Evolutionary conservation across 2,797 vertebrate species (phyloP).

Genomic region (Tenualosa thibaudeaui): DNA sequence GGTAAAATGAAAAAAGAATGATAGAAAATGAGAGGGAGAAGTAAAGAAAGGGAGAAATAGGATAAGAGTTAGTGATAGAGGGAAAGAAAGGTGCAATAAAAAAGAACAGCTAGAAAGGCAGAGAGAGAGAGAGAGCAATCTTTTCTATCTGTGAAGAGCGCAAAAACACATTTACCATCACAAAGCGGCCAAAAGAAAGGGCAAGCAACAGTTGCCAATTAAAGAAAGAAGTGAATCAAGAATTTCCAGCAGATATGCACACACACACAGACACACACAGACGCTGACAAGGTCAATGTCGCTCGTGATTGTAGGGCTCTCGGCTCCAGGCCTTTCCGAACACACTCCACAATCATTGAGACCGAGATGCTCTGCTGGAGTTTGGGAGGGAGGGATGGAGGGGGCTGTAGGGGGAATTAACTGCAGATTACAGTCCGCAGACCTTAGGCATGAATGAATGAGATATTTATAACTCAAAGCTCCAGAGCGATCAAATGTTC

Average conservation of each 20-base stretch:
- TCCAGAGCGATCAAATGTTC: constrained; percentile 15
- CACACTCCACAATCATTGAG: constrained; percentile 12
- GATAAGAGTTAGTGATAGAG: neutral
- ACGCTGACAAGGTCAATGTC: neutral
- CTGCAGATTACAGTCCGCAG: constrained; percentile 3
- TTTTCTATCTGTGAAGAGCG: neutral
- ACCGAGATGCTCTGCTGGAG: neutral
- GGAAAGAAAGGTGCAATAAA: too few species aligned
- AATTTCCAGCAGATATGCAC: neutral
- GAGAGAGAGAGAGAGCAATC: neutral
- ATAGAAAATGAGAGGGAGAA: neutral
- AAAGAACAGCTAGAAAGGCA: neutral
- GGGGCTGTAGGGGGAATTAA: neutral
- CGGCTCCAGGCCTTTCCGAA: neutral
- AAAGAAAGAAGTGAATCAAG: constrained; percentile 12
- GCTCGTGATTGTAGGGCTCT: neutral
- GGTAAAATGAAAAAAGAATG: neutral
- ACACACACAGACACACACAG: neutral
- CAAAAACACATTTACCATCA: constrained; percentile 13
- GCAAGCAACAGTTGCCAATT: constrained; percentile 4
- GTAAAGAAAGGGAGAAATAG: neutral
- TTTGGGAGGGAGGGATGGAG: neutral
- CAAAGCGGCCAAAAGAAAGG: neutral
- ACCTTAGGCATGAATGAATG: constrained; percentile 9
- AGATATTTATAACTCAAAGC: constrained; percentile 21